phyloP scores from a whole-genome alignment of 2,797 vertebrate species.

The Anabacerthia variegaticeps region DNA sequence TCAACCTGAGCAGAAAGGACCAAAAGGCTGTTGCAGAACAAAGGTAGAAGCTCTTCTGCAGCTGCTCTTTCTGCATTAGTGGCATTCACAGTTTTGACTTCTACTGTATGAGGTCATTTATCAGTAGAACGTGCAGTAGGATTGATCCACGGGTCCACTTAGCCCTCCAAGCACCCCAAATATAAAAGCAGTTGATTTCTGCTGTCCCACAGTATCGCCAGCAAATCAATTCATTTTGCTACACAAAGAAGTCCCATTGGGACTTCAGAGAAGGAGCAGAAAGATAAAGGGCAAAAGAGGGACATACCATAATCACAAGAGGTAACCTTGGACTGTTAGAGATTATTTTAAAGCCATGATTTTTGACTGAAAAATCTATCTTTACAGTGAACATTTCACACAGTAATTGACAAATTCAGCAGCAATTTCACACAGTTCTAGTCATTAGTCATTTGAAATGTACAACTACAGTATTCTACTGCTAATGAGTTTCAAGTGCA shows the following conservation, averaged over 20 bases:
- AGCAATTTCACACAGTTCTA: slow-evolving; percentile 16
- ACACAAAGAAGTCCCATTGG: not conserved
- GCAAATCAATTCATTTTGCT: not conserved
- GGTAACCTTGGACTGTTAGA: not conserved
- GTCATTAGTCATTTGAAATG: slow-evolving; percentile 38
- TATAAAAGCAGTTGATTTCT: not conserved
- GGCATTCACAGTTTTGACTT: not conserved
- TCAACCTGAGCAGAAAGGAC: not conserved
- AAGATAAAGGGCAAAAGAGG: not conserved
- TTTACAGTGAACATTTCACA: not conserved
- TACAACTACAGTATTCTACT: not conserved
- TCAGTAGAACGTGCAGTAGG: not conserved
- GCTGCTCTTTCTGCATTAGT: not conserved
- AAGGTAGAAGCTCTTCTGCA: not conserved
- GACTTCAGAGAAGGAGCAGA: not conserved
- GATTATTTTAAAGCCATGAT: not conserved
- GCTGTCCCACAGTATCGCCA: not conserved
- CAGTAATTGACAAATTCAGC: slow-evolving; percentile 37
- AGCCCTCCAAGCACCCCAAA: not conserved
- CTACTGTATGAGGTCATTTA: not conserved
- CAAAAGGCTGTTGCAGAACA: not conserved
- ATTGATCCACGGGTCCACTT: not conserved
- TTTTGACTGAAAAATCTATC: slow-evolving; percentile 26
- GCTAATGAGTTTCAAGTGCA: slow-evolving; percentile 41
- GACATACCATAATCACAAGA: not conserved